Evolutionary conservation across 2,888 invertebrate genomes (phyloP).

Genomic region (Dioctria rufipes): DNA sequence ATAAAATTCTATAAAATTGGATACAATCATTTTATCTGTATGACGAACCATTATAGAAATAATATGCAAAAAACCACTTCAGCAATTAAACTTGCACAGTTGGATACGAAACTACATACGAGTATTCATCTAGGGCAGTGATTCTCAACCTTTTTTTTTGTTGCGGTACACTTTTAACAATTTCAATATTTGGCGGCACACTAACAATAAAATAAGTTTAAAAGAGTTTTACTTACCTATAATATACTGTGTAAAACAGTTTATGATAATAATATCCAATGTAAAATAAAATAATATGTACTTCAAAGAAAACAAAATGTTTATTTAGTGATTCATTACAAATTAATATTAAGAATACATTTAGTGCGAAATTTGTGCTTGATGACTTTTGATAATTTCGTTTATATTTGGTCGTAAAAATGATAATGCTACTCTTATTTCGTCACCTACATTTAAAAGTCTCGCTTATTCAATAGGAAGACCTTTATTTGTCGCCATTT

Average conservation of each 20-base stretch:
- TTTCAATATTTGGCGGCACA: constrained; percentile 31
- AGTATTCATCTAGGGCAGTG: not conserved
- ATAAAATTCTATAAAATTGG: no score
- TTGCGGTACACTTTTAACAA: constrained; percentile 25
- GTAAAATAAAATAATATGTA: constrained; percentile 33
- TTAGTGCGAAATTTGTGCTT: constrained; percentile 31
- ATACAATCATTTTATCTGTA: no score
- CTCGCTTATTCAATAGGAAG: no score
- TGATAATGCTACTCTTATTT: constrained; percentile 17
- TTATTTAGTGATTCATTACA: constrained; percentile 36
- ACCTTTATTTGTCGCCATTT: no score
- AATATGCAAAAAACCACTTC: no score
- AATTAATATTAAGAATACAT: constrained; percentile 31
- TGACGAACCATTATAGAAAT: no score
- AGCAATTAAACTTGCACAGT: no score
- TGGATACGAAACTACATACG: no score
- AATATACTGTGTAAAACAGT: constrained; percentile 32
- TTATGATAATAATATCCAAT: constrained; percentile 37
- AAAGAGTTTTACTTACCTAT: constrained; percentile 19
- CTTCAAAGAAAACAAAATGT: constrained; percentile 30
- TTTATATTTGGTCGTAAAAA: constrained; percentile 36
- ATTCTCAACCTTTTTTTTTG: constrained; percentile 37
- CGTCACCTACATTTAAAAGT: constrained; percentile 30
- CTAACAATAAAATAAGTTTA: constrained; percentile 25
- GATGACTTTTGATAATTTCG: constrained; percentile 32